Conservation (phyloP, 2,797 vertebrate species). For the Acanthopagrus latus region DNA sequence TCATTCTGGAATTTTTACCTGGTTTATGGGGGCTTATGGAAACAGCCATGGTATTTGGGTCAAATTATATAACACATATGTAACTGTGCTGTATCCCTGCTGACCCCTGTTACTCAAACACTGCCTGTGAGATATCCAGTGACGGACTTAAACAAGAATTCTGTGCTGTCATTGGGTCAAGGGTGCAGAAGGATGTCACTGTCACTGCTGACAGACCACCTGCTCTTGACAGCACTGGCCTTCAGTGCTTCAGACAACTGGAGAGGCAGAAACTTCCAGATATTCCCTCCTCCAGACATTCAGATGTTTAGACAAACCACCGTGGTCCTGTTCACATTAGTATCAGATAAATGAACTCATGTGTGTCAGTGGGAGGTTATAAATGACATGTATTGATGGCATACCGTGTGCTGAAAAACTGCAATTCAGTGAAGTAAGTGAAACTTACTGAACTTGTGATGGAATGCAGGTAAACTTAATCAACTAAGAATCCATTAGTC, state of each 20-base stretch:
- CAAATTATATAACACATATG: constrained; percentile 40
- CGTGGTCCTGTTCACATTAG: neutral
- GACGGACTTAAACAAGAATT: neutral
- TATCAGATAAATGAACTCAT: neutral
- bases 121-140: neutral
- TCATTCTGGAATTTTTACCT: neutral
- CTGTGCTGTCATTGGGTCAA: neutral
- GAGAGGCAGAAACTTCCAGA: constrained; percentile 9
- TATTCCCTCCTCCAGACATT: neutral
- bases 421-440: neutral
- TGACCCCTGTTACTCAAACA: constrained; percentile 22
- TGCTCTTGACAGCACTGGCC: constrained; percentile 22
- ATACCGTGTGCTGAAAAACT: neutral
- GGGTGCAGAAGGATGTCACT: neutral
- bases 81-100: neutral
- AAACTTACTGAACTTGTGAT: neutral
- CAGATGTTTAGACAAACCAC: neutral
- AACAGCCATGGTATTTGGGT: constrained; percentile 31
- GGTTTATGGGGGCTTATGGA: neutral
- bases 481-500: neutral
- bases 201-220: neutral
- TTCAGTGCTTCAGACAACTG: constrained; percentile 1
- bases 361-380: neutral
- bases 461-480: neutral
- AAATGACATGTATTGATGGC: neutral